A percentile compares a stretch with the other conserved stretches of the same genome.
Evolutionary conservation across 2,797 vertebrate genomes (phyloP).

Genomic region (Luscinia megarhynchos): DNA sequence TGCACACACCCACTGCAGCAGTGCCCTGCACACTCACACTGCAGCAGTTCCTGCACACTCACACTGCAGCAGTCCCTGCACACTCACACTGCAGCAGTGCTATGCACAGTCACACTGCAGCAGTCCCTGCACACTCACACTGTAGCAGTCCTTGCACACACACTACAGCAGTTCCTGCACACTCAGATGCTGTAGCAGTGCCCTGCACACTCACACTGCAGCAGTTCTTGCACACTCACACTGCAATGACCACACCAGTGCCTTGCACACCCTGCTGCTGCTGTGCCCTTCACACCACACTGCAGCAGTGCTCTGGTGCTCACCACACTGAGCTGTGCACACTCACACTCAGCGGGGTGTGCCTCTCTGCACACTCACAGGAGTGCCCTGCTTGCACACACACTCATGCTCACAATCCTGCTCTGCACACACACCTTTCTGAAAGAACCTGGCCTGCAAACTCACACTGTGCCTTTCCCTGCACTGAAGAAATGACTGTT

Average conservation of each 20-base stretch:
- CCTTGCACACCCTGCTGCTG: not conserved
- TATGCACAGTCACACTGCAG: not conserved
- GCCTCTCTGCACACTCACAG: not conserved
- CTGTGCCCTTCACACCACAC: not conserved
- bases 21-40: not conserved
- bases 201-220: not conserved
- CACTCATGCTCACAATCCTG: fast-evolving
- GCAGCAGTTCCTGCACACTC: not conserved
- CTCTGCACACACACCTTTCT: not conserved
- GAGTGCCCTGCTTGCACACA: not conserved
- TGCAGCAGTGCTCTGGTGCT: not conserved
- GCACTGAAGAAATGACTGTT: not conserved
- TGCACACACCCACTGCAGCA: not conserved
- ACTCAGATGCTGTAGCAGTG: not conserved
- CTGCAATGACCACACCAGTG: fast-evolving
- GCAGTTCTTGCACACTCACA: fast-evolving
- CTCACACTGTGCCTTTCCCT: not conserved
- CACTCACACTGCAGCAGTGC: not conserved
- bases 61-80: not conserved
- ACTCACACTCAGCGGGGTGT: fast-evolving
- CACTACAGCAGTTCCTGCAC: not conserved
- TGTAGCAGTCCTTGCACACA: not conserved
- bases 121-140: not conserved
- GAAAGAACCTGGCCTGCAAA: not conserved
- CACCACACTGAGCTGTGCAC: not conserved